Evolutionary conservation across 2,888 invertebrate genomes (phyloP), one percentile per base, ranked within the genome.

Genomic region (Dyspetes luteomarginatus): DNA sequence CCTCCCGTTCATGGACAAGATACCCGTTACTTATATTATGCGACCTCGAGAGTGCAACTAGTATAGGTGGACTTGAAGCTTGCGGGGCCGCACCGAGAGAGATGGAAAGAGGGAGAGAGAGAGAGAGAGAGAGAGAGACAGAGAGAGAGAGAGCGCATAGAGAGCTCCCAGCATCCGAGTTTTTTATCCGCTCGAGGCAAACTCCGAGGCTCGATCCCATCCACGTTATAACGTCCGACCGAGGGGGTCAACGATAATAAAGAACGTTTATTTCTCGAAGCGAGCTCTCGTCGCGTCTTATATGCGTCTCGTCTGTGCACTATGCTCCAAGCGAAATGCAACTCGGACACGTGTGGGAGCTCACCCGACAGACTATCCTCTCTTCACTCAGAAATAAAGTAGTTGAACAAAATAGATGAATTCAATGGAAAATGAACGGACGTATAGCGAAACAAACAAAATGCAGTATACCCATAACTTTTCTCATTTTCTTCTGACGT

Each of bases 201-300:
- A 81, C 73, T 69, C 81, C 81, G 77, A 78, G 77, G 30, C 69
- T 69, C 81, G 81, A 77, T 68, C 76, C 81, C 81, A 77, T 78
- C 73, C 77, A 69, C 77, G 78, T 74, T n/a, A 75, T 65, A 81
- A 78, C 81, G 78, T 77, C n/a, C 77, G 81, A 78, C 81, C 81
- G 81, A 74, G 77, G 62, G 81, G 81, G 81, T 81, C 78, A 81
- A 81, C 77, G 81, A 81, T 81, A 81, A 81, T 81, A 81, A 81
- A 81, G 81, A 81, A 81, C 81, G 81, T 81, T 81, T 81, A 81
- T 81, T 81, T 81, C 81, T 81, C 81, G 77, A 69, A 74, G 81
- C 77, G 78, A 74, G 77, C 81, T 78, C 73, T 81, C 81, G 81
- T 81, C 81, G 81, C 81, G 81, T 74, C 68, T 77, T 56, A 30